Conservation (phyloP, 2,888 invertebrate species). For the Patella pellucida region DNA sequence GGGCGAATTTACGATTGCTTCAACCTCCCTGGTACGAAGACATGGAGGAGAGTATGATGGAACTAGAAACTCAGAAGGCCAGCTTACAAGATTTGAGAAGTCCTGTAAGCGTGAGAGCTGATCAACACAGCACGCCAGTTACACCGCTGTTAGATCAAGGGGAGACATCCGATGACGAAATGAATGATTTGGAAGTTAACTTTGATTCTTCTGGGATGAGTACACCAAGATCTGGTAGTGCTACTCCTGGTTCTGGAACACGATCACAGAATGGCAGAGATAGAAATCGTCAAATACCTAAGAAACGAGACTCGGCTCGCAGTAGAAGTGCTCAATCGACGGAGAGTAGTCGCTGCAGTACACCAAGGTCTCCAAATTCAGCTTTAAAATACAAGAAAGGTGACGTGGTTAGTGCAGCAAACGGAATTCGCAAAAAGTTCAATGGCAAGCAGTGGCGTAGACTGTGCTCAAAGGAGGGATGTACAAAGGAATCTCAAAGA, state of each 20-base stretch:
- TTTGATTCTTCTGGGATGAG: conserved; percentile 64
- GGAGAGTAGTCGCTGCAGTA: conserved; percentile 67
- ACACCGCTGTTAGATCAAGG: conserved; percentile 43
- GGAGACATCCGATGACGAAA: conserved; percentile 63
- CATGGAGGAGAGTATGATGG: conserved; percentile 74
- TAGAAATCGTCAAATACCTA: conserved; percentile 55
- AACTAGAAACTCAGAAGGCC: conserved; percentile 25
- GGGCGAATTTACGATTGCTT: conserved; percentile 90
- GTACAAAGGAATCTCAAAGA: conserved; percentile 96
- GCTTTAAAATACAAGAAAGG: conserved; percentile 80
- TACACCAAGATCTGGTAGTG: conserved; percentile 82
- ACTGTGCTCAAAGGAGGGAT: conserved; percentile 94
- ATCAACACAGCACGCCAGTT: conserved; percentile 30
- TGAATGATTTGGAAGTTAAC: conserved; percentile 55
- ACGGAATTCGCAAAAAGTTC: conserved; percentile 97
- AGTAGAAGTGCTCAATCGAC: conserved; percentile 66
- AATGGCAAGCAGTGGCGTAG: conserved; percentile 99
- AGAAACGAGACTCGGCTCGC: conserved; percentile 61
- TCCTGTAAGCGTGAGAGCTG: neutral
- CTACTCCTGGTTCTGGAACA: conserved; percentile 77
- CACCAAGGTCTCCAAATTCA: conserved; percentile 64
- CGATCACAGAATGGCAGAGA: conserved; percentile 44
- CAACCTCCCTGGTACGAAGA: conserved; percentile 98
- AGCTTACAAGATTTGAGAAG: conserved; percentile 3
- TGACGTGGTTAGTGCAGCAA: conserved; percentile 93